Evolutionary conservation across 2,888 invertebrate species (phyloP), one percentile per base, ranked within the genome.

Genomic region (Camptogramma bilineatum): DNA sequence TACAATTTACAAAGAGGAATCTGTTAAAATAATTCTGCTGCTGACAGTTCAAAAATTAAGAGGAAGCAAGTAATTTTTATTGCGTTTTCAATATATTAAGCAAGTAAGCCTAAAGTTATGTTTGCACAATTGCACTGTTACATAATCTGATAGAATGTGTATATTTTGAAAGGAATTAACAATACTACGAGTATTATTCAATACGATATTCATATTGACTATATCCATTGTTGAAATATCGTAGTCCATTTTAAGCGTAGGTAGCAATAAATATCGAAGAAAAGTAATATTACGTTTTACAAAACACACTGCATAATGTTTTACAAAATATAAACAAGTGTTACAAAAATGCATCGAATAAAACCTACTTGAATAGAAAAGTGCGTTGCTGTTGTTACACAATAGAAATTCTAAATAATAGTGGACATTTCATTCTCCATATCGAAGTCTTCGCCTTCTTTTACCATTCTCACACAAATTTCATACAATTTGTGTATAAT

Each of bases 281-380:
- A 13, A 62, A 62, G 59, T 66, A 64, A 55, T 50, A 66, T 59
- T 52, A 53, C 55, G 53, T 52, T 54, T 58, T 39, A 55, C 46
- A 54, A 58, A 60, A 68, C 55, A 52, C 59, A 59, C 60, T 59
- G 65, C 54, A 64, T 17, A 8, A 21, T 21, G 21, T 19, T 10
- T 19, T 21, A 4, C 5, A 21, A 48, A 63, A 60, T 59, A 52
- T 47, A 64, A 61, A 39, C 54, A 17, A 47, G 39, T 60, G 46
- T 68, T 68, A 67, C 66, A 63, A 65, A 66, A 66, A 64, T 60
- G 56, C 69, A 51, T 47, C 53, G 61, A 64, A 71, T 64, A 53
- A 61, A 68, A 55, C 62, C 13, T 56, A 64, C 31, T 42, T 51
- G 52, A 55, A 61, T 64, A 64, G 63, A 68, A 72, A 71, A 62